Evolutionary conservation across 2,797 vertebrate genomes (phyloP), one percentile per base, ranked within the genome.

Genomic region (Melanotaenia pygmaea): DNA sequence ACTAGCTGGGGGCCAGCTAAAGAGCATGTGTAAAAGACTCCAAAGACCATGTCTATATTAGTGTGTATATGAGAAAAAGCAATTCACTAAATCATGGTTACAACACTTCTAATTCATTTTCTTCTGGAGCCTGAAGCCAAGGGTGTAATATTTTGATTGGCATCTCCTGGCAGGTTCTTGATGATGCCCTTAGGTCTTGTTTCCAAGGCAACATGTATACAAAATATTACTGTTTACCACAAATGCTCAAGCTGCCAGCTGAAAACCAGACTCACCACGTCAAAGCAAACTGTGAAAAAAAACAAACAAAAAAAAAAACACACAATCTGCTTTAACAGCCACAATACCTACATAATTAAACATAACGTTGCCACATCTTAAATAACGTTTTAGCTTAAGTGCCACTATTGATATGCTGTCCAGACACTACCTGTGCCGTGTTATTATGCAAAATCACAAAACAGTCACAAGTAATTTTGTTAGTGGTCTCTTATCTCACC

Each of bases 171-270:
- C 75, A 75, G 66, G 65, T 13, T 14, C 64, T 76, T 67, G 3
- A 74, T 60, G 22, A 32, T 65, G 67, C 69, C 58, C 38, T 83
- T 74, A 58, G 16, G 50, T 56, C 75, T 74, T 67, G 86, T 89
- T 87, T 86, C 87, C 81, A 84, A 26, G 83, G 80, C 59, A 80
- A 92, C 84, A 78, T 74, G 57, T 87, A 90, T 56, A 89, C 84
- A 92, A 85, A 74, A 62, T 67, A 62, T 54, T 70, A 57, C 56
- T 51, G 75, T 83, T 84, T 75, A 75, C 32, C 64, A 71, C 59
- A 65, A 53, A 74, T 30, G 50, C 43, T 72, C 54, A 83, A 51
- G 72, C 57, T 77, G 54, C 32, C 58, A 22, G 62, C 51, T 66
- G 59, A 61, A 77, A 79, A 67, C 14, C 62, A 74, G 60, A 79